Base-by-base conservation (phyloP, 1,140 invertebrate genomes). In the Drosophila baimaii region DNA sequence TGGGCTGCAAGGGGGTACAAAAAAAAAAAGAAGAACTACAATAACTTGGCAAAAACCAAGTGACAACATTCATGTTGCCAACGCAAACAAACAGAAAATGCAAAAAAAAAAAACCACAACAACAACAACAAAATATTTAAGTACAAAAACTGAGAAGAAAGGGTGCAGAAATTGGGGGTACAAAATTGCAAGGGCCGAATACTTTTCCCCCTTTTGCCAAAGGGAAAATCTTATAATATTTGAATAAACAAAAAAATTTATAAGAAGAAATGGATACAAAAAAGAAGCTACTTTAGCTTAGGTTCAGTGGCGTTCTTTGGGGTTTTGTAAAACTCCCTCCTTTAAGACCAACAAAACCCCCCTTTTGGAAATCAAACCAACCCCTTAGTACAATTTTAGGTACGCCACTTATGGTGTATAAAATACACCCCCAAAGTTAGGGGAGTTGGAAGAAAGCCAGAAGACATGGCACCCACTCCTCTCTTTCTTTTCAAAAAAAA, bases 41-140 rank as follows among this genome's bases (percentile, higher is more conserved):
- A 44, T 66, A 81, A 68, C 56, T 83, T 81, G 79, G 79, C 69
- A 76, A 88, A 79, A 79, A 70, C 65, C 83, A 86, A 86, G 83
- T 88, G 83, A 86, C 68, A 71, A 71, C 83, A 88, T 82, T 86
- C 85, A 86, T 86, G 83, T 86, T 88, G 83, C 83, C 83, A 86
- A 85, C 84, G 85, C 83, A 88, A 82, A 86, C 84, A 82, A 79
- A 73, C 69, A 82, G 69, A 57, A 57, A 58, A 43, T 44, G 51
- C 47, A 37, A 43, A 55, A 52, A 27, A 33, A 31, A 56, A 62
- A 33, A 39, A 17, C 13, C 15, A n/a, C n/a, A n/a, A n/a, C 4
- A 9, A 41, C 6, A 5, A 43, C 0, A 23, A 23, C 10, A n/a
- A 43, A 66, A 23, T 10, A 25, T 6, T 39, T 15, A 15, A 33